phyloP scores from a whole-genome alignment of 2,113 vertebrate genomes.

The Synodontis membranacea region DNA sequence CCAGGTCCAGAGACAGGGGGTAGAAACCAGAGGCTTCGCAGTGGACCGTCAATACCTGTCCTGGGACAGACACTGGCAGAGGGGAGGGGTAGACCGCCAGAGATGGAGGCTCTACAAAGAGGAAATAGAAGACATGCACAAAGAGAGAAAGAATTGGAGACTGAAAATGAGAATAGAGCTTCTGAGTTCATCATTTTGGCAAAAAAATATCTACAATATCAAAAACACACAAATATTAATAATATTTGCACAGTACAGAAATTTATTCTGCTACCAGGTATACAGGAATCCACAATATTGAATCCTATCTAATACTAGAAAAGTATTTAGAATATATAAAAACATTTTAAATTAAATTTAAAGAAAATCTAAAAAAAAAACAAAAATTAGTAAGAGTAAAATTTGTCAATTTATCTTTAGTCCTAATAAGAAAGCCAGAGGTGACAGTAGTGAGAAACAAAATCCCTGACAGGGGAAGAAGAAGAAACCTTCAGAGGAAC shows the following conservation, averaged over 20 bases:
- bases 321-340: too few species aligned
- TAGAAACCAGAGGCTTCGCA: conserved; percentile 79
- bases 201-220: too few species aligned
- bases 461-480: too few species aligned
- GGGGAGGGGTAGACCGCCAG: conserved; percentile 65
- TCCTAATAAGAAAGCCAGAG: too few species aligned
- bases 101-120: conserved; percentile 59
- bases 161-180: neutral
- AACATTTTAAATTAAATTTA: too few species aligned
- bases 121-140: neutral
- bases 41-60: conserved; percentile 62
- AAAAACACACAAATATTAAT: neutral
- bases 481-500: too few species aligned
- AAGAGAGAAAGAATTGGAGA: neutral
- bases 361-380: too few species aligned
- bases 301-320: too few species aligned
- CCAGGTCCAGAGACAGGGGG: conserved; percentile 74
- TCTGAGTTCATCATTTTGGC: neutral
- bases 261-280: neutral
- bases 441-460: too few species aligned
- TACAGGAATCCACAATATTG: too few species aligned
- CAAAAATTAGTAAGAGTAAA: too few species aligned
- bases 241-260: neutral
- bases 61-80: conserved; percentile 65
- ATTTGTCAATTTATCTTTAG: too few species aligned